A percentile compares a stretch with the other conserved stretches of the same genome.
Evolutionary conservation across 2,113 vertebrate genomes (phyloP).

Genomic region (Garra rufa): DNA sequence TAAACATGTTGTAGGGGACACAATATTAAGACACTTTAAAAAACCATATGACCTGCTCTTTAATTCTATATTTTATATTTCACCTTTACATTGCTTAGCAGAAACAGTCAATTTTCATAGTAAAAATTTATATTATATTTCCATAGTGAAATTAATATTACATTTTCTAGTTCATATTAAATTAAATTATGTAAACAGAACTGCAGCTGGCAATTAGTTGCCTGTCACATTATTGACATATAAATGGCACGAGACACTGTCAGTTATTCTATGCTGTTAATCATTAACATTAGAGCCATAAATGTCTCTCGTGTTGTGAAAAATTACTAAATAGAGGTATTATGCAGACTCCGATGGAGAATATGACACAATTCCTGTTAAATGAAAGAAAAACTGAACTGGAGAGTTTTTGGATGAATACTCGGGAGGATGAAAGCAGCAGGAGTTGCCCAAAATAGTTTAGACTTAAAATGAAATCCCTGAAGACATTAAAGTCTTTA

Average conservation of each 20-base stretch:
- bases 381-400: neutral
- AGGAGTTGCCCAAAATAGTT: neutral
- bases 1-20: too few species aligned
- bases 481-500: neutral
- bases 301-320: neutral
- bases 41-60: too few species aligned
- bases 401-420: neutral
- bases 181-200: neutral
- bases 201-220: neutral
- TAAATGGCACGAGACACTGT: neutral
- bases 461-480: constrained; percentile 9
- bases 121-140: neutral
- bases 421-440: neutral
- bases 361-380: neutral
- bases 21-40: too few species aligned
- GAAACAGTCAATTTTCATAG: neutral
- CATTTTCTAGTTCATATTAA: neutral
- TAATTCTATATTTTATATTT: neutral
- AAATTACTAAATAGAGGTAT: neutral
- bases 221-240: neutral
- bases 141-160: neutral
- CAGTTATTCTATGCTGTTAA: neutral
- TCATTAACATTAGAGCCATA: too few species aligned
- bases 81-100: neutral
- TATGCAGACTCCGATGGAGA: neutral